Conservation (phyloP, 1,140 invertebrate species). For the Saxidomus purpurata region DNA sequence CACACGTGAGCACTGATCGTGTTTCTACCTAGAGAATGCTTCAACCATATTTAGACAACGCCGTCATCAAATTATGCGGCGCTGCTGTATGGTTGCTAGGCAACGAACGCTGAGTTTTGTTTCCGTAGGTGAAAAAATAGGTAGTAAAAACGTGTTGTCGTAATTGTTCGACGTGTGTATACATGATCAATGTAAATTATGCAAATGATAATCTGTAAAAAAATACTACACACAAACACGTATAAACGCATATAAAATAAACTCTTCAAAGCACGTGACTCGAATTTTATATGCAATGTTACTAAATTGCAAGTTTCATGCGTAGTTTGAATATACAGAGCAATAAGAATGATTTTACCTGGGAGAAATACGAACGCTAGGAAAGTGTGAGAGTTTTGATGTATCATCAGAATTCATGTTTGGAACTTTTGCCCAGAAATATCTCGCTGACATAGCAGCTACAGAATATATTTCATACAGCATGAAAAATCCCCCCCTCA, state of each 20-base stretch:
- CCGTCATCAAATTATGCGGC: slow-evolving; percentile 60
- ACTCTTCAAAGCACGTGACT: slow-evolving; percentile 31
- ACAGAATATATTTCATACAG: background rate
- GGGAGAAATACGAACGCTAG: slow-evolving; percentile 55
- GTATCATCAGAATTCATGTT: background rate
- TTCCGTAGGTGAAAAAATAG: slow-evolving; percentile 47
- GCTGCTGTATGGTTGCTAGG: slow-evolving; percentile 45
- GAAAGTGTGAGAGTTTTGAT: background rate
- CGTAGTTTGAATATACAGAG: background rate
- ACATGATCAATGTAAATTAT: slow-evolving; percentile 35
- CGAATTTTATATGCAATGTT: slow-evolving; percentile 64
- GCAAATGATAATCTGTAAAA: background rate
- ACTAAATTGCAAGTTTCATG: slow-evolving; percentile 49
- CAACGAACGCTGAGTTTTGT: slow-evolving; percentile 25
- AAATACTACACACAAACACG: slow-evolving; percentile 15
- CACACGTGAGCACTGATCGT: slow-evolving; percentile 23
- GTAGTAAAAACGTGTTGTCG: slow-evolving; percentile 21
- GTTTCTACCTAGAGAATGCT: slow-evolving; percentile 41
- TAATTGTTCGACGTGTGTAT: slow-evolving; percentile 38
- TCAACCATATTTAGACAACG: slow-evolving; percentile 59
- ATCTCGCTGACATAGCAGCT: background rate
- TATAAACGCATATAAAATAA: slow-evolving; percentile 34
- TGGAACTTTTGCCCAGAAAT: slow-evolving; percentile 3
- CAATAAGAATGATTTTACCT: slow-evolving; percentile 17
- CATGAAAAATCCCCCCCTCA: too few relatives aligned